These are phyloP conservation scores for Raillietiella orientalis DNA, from an alignment of 2,888 invertebrate species.

Conservation along the genomic window DNA sequence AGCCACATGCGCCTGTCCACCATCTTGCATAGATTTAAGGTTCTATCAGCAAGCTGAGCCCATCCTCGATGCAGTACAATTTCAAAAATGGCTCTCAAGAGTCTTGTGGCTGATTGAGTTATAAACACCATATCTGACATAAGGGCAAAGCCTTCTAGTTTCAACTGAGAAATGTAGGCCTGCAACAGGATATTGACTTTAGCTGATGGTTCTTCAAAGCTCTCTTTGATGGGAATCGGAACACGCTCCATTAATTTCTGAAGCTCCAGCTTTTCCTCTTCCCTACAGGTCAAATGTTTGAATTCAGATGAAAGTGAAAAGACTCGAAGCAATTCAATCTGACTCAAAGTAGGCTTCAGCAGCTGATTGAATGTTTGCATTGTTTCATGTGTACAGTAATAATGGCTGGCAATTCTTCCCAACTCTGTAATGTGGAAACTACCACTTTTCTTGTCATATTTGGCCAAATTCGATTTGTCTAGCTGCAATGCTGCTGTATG, in stretches of 20 bases:
- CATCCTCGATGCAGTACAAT: conserved; percentile 56
- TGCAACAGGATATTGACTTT: conserved; percentile 82
- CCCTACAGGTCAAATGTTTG: conserved; percentile 59
- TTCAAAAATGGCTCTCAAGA: conserved; percentile 60
- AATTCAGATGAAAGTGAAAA: conserved; percentile 95
- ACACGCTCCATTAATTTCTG: conserved; percentile 83
- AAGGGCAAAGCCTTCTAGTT: conserved; percentile 87
- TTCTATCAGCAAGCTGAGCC: conserved; percentile 91
- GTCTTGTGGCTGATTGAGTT: conserved; percentile 77
- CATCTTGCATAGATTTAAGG: conserved; percentile 88
- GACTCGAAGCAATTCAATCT: conserved; percentile 87
- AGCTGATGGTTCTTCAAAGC: conserved; percentile 88
- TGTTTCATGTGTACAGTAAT: conserved; percentile 87
- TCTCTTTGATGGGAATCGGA: conserved; percentile 94
- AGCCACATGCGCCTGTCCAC: conserved; percentile 98
- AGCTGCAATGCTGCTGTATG: conserved; percentile 73
- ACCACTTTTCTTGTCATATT: conserved; percentile 82
- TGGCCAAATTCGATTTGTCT: conserved; percentile 74
- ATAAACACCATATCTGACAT: conserved; percentile 99
- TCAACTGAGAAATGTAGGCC: conserved; percentile 91
- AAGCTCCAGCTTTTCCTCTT: conserved; percentile 86
- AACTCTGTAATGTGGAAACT: conserved; percentile 63
- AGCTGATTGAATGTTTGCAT: conserved; percentile 90
- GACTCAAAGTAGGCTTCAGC: conserved; percentile 76
- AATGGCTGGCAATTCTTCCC: conserved; percentile 91